Evolutionary conservation across 2,888 invertebrate species (phyloP), one percentile per base, ranked within the genome.

Genomic region (Helleia helle): DNA sequence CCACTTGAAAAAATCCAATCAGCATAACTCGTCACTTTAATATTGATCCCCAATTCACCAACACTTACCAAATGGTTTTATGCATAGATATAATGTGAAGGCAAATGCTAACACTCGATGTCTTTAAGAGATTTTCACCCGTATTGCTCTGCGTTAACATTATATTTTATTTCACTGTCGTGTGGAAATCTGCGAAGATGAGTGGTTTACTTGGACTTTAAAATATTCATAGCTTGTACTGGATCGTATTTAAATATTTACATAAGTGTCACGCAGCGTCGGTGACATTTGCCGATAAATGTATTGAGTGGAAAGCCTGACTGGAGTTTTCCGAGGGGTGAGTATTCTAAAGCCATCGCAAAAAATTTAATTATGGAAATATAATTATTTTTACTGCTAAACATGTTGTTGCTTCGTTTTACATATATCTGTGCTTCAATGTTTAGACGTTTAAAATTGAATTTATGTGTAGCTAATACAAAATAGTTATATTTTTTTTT

Each of bases 171-270:
- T 65, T 69, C 62, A 71, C 71, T 71, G 64, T 54, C 52, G 57
- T 62, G 57, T 62, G 61, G 57, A 61, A 65, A 65, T 68, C 65
- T 60, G 69, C 69, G 68, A 72, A 74, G 71, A 68, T 62, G 70
- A 76, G 77, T 71, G 80, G 75, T 81, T 81, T 81, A 75, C 81
- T 80, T 76, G 66, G 72, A 77, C 68, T 79, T 85, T 86, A 86
- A 86, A 83, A 86, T 86, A 86, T 86, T 86, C 86, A 86, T 86
- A 85, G 86, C 80, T 80, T 84, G 86, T 81, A 83, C 84, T 80
- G 75, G 79, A 85, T 86, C 84, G 85, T 85, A 86, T 86, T 86
- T 86, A 86, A 85, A 86, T 86, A 86, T 86, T 86, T 85, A 83
- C 86, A 85, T 85, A 86, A 86, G 84, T 84, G 81, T 84, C 84